A percentile compares a stretch with the other conserved stretches of the same genome.
phyloP scores from a whole-genome alignment of 2,888 invertebrate species.

The Bruchidius siliquastri region DNA sequence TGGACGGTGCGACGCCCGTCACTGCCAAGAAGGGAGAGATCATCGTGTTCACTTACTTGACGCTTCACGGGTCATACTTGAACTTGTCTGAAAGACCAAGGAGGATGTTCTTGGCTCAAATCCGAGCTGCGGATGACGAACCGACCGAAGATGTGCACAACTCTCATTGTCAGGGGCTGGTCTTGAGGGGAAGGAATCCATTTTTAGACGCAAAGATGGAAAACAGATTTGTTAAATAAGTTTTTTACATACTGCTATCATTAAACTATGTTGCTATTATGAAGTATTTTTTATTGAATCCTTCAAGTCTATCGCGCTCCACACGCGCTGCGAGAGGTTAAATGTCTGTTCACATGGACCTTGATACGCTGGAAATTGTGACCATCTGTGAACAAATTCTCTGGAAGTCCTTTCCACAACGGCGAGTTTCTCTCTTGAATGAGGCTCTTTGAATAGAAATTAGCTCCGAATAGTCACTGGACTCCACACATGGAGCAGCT shows the following conservation, averaged over 20 bases:
- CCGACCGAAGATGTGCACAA: background rate
- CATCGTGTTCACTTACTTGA: background rate
- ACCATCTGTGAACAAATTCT: no score
- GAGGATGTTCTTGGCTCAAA: constrained; percentile 2
- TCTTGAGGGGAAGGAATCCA: background rate
- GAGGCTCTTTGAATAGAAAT: no score
- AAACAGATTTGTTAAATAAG: background rate
- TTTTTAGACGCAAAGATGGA: background rate
- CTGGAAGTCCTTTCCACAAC: no score
- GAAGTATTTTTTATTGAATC: no score
- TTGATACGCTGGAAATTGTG: no score
- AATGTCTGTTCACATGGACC: no score
- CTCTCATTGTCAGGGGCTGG: constrained; percentile 2
- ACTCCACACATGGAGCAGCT: no score
- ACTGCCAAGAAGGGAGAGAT: background rate
- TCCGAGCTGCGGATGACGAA: constrained; percentile 2
- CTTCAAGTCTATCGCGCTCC: no score
- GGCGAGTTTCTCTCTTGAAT: no score
- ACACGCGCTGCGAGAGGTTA: no score
- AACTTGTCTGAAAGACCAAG: background rate
- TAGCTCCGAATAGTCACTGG: no score
- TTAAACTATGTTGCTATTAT: no score
- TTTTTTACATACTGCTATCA: background rate
- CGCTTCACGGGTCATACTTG: background rate
- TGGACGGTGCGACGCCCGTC: background rate